phyloP scores from a whole-genome alignment of 64 coral and sea anemone species.

The Orbicella faveolata region DNA sequence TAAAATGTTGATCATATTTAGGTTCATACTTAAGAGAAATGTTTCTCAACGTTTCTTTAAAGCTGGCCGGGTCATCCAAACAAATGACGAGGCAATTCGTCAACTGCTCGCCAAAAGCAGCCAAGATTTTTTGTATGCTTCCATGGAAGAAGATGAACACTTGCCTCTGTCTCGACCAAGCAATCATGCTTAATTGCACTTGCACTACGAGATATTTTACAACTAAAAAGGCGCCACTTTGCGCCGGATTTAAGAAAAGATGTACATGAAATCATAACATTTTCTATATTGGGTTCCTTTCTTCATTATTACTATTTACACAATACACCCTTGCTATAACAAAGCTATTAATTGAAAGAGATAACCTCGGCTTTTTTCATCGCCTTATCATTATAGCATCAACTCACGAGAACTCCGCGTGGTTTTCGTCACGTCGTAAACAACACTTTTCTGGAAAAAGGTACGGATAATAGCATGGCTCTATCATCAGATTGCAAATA shows the following conservation, averaged over 20 bases:
- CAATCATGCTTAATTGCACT: not conserved
- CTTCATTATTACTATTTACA: conserved; percentile 1
- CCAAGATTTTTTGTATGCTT: not conserved
- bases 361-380: conserved; percentile 28
- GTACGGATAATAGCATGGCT: not conserved
- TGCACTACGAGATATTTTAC: not conserved
- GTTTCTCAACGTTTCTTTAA: not conserved
- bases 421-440: conserved; percentile 39
- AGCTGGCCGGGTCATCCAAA: not conserved
- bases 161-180: not conserved
- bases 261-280: not conserved
- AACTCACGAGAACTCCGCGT: not conserved
- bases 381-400: conserved; percentile 5
- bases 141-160: not conserved
- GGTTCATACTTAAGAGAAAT: not conserved
- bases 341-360: conserved; percentile 26
- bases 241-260: not conserved
- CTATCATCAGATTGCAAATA: conserved; percentile 1
- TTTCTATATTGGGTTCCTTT: not conserved
- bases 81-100: not conserved
- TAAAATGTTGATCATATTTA: not conserved
- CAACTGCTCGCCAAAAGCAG: not conserved
- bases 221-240: not conserved
- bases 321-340: conserved; percentile 19
- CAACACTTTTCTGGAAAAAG: not conserved